phyloP scores from a whole-genome alignment of 2,797 vertebrate species.

The Setipinna tenuifilis region DNA sequence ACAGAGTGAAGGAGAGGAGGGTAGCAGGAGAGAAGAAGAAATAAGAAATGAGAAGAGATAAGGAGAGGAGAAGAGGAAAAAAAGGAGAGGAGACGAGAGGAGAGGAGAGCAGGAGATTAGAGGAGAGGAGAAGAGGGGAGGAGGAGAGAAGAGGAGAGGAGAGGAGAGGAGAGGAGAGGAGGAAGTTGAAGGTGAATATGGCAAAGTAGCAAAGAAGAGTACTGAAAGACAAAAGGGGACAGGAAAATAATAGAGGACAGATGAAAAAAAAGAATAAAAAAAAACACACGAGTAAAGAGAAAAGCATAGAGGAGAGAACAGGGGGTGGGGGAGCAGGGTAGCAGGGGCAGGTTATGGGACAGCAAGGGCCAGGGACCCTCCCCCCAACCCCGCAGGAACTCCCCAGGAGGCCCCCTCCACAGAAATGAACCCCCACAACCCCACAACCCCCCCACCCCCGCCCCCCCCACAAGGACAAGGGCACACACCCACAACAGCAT shows the following conservation, averaged over 20 bases:
- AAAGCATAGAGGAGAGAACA: not conserved
- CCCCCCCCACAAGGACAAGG: constrained; percentile 3
- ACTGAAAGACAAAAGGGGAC: not conserved
- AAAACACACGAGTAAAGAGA: not conserved
- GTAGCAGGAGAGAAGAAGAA: not conserved
- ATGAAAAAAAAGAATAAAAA: not conserved
- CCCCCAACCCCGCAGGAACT: not conserved
- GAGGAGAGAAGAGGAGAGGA: not conserved
- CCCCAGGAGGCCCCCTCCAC: not conserved
- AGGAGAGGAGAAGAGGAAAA: not conserved
- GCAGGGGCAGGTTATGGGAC: not conserved
- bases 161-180: not conserved
- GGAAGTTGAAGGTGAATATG: not conserved
- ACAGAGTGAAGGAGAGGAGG: no score
- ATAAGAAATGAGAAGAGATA: not conserved
- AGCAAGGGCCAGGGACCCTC: not conserved
- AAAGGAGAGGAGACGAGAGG: not conserved
- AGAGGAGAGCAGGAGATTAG: no score
- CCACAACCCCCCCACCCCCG: not conserved
- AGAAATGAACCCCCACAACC: not conserved
- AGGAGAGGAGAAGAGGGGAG: no score
- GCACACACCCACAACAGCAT: constrained; percentile 6
- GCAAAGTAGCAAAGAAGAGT: not conserved
- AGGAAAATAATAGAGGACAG: not conserved
- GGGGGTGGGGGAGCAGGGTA: not conserved